These are phyloP conservation scores for Limnothrissa miodon DNA, from an alignment of 2,113 vertebrate species.

Conservation along the genomic window DNA sequence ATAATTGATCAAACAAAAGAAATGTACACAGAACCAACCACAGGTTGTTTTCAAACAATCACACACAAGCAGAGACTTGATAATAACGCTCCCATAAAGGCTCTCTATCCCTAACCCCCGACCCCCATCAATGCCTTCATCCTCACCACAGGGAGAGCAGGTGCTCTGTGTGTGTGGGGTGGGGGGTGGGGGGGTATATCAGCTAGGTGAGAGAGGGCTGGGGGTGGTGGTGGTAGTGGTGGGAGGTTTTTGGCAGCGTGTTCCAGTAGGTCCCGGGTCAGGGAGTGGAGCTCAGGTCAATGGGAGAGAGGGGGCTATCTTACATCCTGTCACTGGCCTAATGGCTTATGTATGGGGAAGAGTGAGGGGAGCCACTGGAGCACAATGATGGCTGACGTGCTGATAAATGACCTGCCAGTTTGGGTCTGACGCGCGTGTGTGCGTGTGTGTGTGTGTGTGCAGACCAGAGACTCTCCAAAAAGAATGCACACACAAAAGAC, in stretches of 20 bases:
- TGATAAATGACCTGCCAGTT: conserved; percentile 31
- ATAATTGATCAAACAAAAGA: not conserved
- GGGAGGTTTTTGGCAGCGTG: not conserved
- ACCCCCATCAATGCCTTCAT: not conserved
- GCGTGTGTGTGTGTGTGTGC: not conserved
- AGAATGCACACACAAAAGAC: not conserved
- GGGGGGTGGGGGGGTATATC: too few relatives aligned
- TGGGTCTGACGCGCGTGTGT: not conserved
- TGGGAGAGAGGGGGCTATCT: conserved; percentile 15
- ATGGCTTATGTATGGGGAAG: conserved; percentile 22
- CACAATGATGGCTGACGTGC: conserved; percentile 22
- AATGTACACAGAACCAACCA: not conserved
- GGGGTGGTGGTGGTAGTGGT: not conserved
- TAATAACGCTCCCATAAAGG: not conserved
- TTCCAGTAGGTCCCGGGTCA: not conserved
- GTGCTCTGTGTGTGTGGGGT: not conserved
- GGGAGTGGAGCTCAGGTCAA: conserved; percentile 15
- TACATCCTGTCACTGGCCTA: conserved; percentile 20
- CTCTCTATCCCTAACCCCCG: not conserved
- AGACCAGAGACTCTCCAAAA: conserved; percentile 8
- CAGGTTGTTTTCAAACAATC: not conserved
- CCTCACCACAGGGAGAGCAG: not conserved
- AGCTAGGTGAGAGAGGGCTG: not conserved
- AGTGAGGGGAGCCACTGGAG: conserved; percentile 25
- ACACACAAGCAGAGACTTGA: not conserved